Percentiles rank a stretch among this genome's conserved stretches.
Conservation (phyloP, 2,113 vertebrate genomes). For the Microtus richardsoni region DNA sequence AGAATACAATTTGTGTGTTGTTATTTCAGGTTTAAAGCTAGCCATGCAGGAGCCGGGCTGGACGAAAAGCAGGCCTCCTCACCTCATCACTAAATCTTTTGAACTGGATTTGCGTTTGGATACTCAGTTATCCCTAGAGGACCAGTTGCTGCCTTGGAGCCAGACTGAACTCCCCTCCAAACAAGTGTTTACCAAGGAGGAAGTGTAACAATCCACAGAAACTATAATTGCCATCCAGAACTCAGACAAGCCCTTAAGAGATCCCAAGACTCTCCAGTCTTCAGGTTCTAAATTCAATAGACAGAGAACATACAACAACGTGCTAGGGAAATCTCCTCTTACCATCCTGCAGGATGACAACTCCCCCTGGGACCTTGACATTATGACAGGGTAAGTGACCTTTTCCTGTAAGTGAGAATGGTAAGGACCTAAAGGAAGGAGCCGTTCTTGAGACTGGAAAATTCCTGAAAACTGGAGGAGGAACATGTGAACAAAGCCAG, state of each 20-base stretch:
- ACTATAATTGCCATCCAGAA: conserved; percentile 39
- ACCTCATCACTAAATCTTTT: not conserved
- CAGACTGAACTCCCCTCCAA: conserved; percentile 24
- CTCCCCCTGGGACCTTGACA: conserved; percentile 86
- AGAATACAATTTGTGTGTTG: too few relatives aligned
- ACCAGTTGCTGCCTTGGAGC: conserved; percentile 21
- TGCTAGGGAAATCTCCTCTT: conserved; percentile 91
- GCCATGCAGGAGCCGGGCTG: too few relatives aligned
- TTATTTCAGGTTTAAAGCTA: too few relatives aligned
- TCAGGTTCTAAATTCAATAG: conserved; percentile 76
- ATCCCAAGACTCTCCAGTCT: conserved; percentile 58
- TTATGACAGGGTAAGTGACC: conserved; percentile 84
- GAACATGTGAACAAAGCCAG: conserved; percentile 71
- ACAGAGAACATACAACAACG: conserved; percentile 83
- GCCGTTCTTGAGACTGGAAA: conserved; percentile 53
- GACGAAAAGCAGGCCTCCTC: too few relatives aligned
- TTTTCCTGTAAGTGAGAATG: conserved; percentile 77
- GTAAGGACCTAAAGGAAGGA: conserved; percentile 83
- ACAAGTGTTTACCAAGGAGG: conserved; percentile 43
- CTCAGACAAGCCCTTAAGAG: conserved; percentile 59
- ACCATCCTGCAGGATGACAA: conserved; percentile 92
- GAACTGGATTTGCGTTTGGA: conserved; percentile 42
- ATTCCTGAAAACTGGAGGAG: conserved; percentile 61
- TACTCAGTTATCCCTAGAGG: conserved; percentile 56
- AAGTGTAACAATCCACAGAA: conserved; percentile 39